Base-by-base conservation (phyloP, 2,113 vertebrate genomes). In the Pogona vitticeps region DNA sequence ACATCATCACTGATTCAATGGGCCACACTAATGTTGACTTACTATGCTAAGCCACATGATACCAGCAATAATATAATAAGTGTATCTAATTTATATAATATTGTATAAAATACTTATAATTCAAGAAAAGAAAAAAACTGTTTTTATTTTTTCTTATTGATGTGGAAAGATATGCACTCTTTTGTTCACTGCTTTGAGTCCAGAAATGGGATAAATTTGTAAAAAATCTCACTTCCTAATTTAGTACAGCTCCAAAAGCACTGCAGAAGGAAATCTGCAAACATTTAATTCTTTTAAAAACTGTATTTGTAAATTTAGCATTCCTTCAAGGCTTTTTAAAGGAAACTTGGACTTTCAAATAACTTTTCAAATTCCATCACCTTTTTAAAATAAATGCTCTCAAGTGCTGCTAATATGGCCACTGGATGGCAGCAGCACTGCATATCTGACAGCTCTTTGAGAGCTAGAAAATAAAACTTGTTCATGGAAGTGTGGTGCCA, bases 361-460 rank as follows among this genome's bases (percentile, higher is more conserved):
- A 18, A 9, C 15, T 36, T 71, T 61, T 61, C 9, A 20, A 86
- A 80, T 21, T 12, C 20, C 33, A 28, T 36, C 5, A 38, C 68
- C 14, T 61, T 79, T 20, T 36, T 36, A 12, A 78, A 77, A 28
- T 36, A 65, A 56, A 58, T 13, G 26, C 2, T 7, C 21, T 15
- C 21, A 56, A 0, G 9, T 52, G 8, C 52, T 33, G 65, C 68
- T 58, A 21, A 42, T 85, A 2, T 15, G 2, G 0, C 78, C 97
- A 95, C 93, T 90, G 94, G 97, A 96, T 97, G 97, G 95, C 96
- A 97, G 1, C 95, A 88, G 91, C 84, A 83, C 90, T 91, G 80
- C 96, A 80, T 86, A 61, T 76, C 70, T 96, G 90, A 1, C 0
- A 21, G 0, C 0, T 3, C 56, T 83, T 92, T 28, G 6, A 17